Percentiles rank a stretch among this genome's conserved stretches.
Evolutionary conservation across 1,140 invertebrate species (phyloP).

Genomic region (Penaeus chinensis): DNA sequence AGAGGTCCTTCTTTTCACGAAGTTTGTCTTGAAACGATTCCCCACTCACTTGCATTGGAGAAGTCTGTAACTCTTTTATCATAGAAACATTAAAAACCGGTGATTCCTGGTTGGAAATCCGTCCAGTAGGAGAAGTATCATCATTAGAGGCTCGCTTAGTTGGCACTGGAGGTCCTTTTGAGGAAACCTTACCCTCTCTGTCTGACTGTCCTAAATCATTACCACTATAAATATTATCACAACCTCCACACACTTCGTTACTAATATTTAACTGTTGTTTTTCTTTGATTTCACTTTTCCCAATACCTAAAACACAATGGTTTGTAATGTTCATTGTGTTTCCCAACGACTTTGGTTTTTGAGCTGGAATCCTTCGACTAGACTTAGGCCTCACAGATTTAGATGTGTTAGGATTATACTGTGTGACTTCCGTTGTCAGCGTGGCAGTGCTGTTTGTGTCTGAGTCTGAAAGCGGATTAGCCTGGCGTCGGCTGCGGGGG

Average conservation of each 20-base stretch:
- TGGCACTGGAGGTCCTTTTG: constrained; percentile 15
- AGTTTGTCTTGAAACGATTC: constrained; percentile 48
- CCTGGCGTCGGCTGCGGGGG: background rate
- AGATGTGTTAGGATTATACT: background rate
- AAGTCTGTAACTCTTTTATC: constrained; percentile 59
- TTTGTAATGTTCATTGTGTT: constrained; percentile 53
- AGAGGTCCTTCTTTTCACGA: constrained; percentile 25
- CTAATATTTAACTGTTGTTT: constrained; percentile 1
- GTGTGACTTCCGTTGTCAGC: background rate
- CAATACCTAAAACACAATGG: constrained; percentile 29
- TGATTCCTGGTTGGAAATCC: constrained; percentile 50
- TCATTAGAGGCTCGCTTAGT: constrained; percentile 33
- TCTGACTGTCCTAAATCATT: constrained; percentile 20
- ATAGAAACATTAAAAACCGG: constrained; percentile 58
- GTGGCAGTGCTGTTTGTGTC: constrained; percentile 16
- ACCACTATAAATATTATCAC: constrained; percentile 41
- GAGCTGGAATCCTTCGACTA: constrained; percentile 40
- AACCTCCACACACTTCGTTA: constrained; percentile 18
- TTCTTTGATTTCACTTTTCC: constrained; percentile 21
- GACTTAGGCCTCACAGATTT: constrained; percentile 48
- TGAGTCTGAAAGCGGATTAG: background rate
- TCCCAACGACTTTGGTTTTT: constrained; percentile 18
- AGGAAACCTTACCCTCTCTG: constrained; percentile 33
- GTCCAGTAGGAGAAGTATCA: constrained; percentile 41
- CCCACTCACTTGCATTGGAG: constrained; percentile 57